Evolutionary conservation across 2,888 invertebrate species (phyloP).

Genomic region (Theretra japonica): DNA sequence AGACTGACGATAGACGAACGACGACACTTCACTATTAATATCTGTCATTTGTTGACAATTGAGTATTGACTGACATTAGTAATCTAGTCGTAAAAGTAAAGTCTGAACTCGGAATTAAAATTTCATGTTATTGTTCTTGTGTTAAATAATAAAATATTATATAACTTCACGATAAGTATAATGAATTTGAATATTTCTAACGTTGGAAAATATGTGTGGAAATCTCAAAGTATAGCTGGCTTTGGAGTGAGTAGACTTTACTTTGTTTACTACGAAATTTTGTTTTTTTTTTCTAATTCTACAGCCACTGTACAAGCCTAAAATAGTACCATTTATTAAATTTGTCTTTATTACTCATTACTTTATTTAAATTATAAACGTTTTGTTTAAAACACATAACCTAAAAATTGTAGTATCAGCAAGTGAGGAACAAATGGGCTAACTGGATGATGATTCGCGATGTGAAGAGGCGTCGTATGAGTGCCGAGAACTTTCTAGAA

Average conservation of each 20-base stretch:
- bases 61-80: no score
- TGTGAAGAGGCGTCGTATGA: constrained; percentile 91
- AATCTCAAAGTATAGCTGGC: constrained; percentile 68
- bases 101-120: no score
- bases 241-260: constrained; percentile 57
- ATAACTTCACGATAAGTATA: constrained; percentile 9
- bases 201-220: constrained; percentile 70
- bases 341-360: background rate
- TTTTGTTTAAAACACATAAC: constrained; percentile 1
- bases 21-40: no score
- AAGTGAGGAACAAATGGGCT: constrained; percentile 90
- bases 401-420: constrained; percentile 84
- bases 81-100: no score
- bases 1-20: no score
- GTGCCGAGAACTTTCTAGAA: constrained; percentile 89
- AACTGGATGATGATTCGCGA: constrained; percentile 95
- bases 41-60: no score
- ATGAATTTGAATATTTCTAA: constrained; percentile 71
- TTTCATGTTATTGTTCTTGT: no score
- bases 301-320: no score
- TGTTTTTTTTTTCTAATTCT: background rate
- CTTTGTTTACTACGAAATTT: background rate
- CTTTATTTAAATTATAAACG: background rate
- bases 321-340: background rate
- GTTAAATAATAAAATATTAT: background rate